Evolutionary conservation across 2,113 vertebrate genomes (phyloP).

Genomic region (Stegostoma tigrinum): DNA sequence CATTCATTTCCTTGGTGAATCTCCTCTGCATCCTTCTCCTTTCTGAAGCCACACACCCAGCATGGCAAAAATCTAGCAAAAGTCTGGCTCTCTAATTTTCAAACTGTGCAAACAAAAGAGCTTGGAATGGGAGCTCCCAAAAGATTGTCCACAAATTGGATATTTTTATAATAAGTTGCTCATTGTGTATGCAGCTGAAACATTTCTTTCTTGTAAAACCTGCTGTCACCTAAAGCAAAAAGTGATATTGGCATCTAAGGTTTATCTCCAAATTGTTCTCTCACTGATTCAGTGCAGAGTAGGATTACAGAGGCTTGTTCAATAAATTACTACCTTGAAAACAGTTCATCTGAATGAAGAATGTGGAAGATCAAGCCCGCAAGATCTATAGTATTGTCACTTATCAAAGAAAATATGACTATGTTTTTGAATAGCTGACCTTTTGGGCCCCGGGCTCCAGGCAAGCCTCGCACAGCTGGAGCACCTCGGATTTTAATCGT

Average conservation of each 20-base stretch:
- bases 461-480: slow-evolving; percentile 60
- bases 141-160: not conserved
- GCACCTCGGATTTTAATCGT: slow-evolving; percentile 60
- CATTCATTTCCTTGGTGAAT: not conserved
- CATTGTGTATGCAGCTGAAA: not conserved
- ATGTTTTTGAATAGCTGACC: slow-evolving; percentile 49
- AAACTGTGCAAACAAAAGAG: not conserved
- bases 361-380: not conserved
- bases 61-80: not conserved
- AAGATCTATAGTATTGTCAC: too few relatives aligned
- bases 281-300: not conserved
- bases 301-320: not conserved
- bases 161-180: not conserved
- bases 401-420: not conserved
- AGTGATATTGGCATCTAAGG: not conserved
- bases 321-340: not conserved
- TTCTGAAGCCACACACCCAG: not conserved
- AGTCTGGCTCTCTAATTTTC: not conserved
- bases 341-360: not conserved
- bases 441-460: slow-evolving; percentile 62
- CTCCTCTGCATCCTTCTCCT: not conserved
- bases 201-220: not conserved
- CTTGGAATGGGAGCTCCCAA: not conserved
- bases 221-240: not conserved
- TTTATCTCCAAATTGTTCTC: not conserved